These are phyloP conservation scores for Drosophila neotestacea DNA, from an alignment of 2,888 invertebrate species.

Conservation along the genomic window DNA sequence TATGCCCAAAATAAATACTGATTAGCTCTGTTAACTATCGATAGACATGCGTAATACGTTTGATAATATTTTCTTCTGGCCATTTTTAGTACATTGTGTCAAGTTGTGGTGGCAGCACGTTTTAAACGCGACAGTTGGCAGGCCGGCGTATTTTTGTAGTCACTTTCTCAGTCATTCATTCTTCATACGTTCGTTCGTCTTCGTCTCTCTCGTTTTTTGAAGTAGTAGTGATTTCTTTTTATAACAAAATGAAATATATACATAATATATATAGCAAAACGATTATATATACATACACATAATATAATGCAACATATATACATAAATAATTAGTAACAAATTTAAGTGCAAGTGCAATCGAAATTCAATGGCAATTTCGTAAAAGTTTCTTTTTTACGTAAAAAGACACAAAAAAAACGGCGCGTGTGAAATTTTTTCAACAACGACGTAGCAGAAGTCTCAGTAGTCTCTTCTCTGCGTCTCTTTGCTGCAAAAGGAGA, in stretches of 20 bases:
- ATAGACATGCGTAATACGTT: background rate
- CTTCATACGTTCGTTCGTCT: slow-evolving; percentile 57
- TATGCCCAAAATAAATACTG: no score
- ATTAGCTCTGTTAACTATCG: no score
- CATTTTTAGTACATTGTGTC: slow-evolving; percentile 18
- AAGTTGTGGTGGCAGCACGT: slow-evolving; percentile 28
- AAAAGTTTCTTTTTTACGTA: slow-evolving; percentile 70
- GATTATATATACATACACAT: slow-evolving; percentile 43
- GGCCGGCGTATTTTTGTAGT: slow-evolving; percentile 46
- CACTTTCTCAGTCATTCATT: slow-evolving; percentile 62
- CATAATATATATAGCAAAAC: slow-evolving; percentile 51
- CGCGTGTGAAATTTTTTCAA: slow-evolving; percentile 77
- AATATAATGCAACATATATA: slow-evolving; percentile 52
- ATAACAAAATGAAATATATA: slow-evolving; percentile 58
- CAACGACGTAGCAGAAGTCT: slow-evolving; percentile 58
- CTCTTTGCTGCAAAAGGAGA: slow-evolving; percentile 64
- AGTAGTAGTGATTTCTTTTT: slow-evolving; percentile 63
- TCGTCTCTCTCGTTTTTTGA: slow-evolving; percentile 62
- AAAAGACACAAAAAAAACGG: slow-evolving; percentile 65
- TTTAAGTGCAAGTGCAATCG: slow-evolving; percentile 57
- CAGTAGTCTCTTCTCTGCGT: slow-evolving; percentile 46
- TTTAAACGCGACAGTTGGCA: slow-evolving; percentile 4
- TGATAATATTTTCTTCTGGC: slow-evolving; percentile 3
- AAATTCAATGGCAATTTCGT: slow-evolving; percentile 50
- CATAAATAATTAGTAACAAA: slow-evolving; percentile 32